Evolutionary conservation across 2,797 vertebrate species (phyloP), one percentile per base, ranked within the genome.

Genomic region (Tenualosa ilisha): DNA sequence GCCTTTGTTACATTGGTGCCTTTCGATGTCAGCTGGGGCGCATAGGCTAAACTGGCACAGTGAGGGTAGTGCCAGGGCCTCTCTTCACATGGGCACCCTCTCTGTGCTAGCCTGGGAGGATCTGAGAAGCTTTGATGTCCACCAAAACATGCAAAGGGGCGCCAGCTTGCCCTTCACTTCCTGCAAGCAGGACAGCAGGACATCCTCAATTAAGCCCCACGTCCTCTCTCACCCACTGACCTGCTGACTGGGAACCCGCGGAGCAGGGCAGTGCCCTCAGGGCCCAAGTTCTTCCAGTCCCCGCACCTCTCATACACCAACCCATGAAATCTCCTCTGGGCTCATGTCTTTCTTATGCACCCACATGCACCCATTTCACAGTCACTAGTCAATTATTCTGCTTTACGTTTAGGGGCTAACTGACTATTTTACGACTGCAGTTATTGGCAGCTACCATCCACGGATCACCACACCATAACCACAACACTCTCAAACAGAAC

Each of bases 181-280:
- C 86, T 85, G 43, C 43, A 3, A 31, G 72, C 46, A 54, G 86
- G 85, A 50, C 65, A 83, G 84, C 86, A 88, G 88, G 82, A 89
- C 53, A 82, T 91, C 89, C 83, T 87, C 86, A 89, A 88, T 91
- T 84, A 88, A 65, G 84, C 22, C 49, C 6, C 20, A 79, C 26
- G 84, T 87, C 85, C 81, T 51, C 63, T 84, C 81, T 75, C 53
- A 61, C 56, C 26, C 75, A 12, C 31, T 81, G 37, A 83, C 72
- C 68, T 1, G 31, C 1, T 12, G 40, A 43, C 37, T 79, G 72
- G 72, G 17, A 46, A 46, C 72, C 65, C 26, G 31, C 11, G 12
- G 65, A 40, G 26, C 24, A 68, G 24, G 31, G 65, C 24, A 68
- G 63, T 22, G 22, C 20, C 56, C 56, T 61, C 56, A 51, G 50